Evolutionary conservation across 2,888 invertebrate species (phyloP).

Genomic region (Ichneumoninae sp.): DNA sequence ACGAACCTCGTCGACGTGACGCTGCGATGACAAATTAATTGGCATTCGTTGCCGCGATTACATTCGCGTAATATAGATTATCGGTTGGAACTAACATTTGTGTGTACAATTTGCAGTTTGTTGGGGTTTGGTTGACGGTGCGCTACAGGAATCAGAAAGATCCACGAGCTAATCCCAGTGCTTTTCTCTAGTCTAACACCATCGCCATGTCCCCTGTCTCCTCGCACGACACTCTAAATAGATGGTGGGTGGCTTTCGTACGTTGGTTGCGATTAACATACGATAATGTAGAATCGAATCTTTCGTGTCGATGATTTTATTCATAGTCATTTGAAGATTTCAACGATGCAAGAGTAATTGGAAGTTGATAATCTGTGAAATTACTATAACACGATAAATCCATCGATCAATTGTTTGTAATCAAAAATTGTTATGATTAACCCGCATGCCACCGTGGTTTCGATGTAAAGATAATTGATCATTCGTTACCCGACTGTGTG

Average conservation of each 20-base stretch:
- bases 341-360: neutral
- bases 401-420: neutral
- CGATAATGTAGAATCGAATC: neutral
- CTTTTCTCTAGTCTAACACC: constrained; percentile 93
- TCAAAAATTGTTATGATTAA: neutral
- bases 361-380: neutral
- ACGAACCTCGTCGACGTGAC: neutral
- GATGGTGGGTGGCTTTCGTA: constrained; percentile 80
- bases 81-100: constrained; percentile 46
- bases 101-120: constrained; percentile 90
- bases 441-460: neutral
- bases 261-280: constrained; percentile 63
- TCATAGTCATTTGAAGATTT: neutral
- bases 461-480: neutral
- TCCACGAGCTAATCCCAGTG: constrained; percentile 98
- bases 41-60: neutral
- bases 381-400: neutral
- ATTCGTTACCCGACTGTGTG: neutral
- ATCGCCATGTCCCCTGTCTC: constrained; percentile 83
- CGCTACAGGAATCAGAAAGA: constrained; percentile 99
- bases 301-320: neutral
- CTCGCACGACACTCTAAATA: constrained; percentile 81
- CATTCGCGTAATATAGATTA: neutral
- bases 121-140: constrained; percentile 98
- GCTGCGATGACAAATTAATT: neutral